These are phyloP conservation scores for Etheostoma cragini DNA, from an alignment of 2,113 vertebrate genomes.

Conservation along the genomic window DNA sequence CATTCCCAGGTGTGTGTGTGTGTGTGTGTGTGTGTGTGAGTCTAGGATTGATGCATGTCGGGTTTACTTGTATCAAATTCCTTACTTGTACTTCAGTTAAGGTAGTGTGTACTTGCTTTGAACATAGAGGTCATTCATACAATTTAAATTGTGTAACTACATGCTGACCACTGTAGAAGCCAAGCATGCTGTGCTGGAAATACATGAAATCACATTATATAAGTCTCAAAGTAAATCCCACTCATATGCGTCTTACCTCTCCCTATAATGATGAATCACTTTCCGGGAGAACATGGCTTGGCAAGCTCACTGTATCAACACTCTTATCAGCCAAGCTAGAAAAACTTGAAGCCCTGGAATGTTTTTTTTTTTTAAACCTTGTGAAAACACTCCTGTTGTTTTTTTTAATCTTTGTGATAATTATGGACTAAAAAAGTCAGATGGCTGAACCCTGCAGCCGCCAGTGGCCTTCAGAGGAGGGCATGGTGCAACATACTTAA, in stretches of 20 bases:
- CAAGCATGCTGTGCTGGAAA: not conserved
- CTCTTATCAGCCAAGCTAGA: slow-evolving; percentile 14
- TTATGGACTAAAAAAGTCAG: not conserved
- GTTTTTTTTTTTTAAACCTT: slow-evolving; percentile 32
- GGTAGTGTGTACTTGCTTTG: not conserved
- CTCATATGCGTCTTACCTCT: not conserved
- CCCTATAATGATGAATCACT: slow-evolving; percentile 21
- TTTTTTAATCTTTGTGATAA: not conserved
- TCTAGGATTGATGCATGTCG: not conserved
- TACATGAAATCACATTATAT: not conserved
- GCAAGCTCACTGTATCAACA: slow-evolving; percentile 34
- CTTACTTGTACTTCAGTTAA: not conserved
- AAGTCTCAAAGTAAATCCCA: not conserved
- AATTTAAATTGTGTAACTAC: not conserved
- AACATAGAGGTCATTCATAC: slow-evolving; percentile 18
- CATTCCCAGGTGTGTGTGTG: slow-evolving; percentile 56
- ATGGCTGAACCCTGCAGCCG: not conserved
- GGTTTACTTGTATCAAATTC: slow-evolving; percentile 31
- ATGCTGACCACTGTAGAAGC: not conserved
- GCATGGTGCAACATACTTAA: not conserved
- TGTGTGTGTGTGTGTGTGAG: slow-evolving; percentile 6
- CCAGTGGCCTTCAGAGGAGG: not conserved
- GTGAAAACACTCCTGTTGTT: slow-evolving; percentile 19
- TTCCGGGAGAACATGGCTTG: not conserved
- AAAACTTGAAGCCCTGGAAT: slow-evolving; percentile 2